These are phyloP conservation scores for Poecile montanus DNA, from an alignment of 2,797 vertebrate species.

Conservation along the genomic window DNA sequence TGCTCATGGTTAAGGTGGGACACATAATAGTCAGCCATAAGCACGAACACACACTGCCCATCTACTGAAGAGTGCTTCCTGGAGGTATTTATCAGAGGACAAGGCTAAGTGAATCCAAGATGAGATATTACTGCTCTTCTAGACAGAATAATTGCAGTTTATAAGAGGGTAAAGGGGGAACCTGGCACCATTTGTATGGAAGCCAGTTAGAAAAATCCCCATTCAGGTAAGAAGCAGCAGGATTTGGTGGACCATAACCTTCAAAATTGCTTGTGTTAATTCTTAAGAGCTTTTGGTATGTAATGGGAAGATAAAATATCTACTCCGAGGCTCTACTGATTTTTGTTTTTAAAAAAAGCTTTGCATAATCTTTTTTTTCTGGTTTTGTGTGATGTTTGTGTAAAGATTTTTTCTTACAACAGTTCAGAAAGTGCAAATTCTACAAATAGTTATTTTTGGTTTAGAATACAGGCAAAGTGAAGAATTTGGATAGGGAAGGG, in stretches of 20 bases:
- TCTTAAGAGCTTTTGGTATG: not conserved
- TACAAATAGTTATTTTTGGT: not conserved
- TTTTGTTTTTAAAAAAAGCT: not conserved
- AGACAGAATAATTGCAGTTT: not conserved
- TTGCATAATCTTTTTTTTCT: not conserved
- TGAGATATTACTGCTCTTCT: not conserved
- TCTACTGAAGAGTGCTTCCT: not conserved
- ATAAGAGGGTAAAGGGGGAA: not conserved
- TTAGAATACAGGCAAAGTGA: not conserved
- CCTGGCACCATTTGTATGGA: not conserved
- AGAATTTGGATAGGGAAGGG: not conserved
- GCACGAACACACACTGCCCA: not conserved
- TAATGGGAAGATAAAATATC: not conserved
- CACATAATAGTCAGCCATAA: not conserved
- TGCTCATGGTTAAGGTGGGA: not conserved
- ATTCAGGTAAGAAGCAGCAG: not conserved
- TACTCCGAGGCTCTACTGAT: not conserved
- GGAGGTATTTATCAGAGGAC: not conserved
- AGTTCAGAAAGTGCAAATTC: not conserved
- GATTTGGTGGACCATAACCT: not conserved
- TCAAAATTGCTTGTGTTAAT: not conserved
- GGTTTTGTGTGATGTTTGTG: not conserved
- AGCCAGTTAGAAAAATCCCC: not conserved
- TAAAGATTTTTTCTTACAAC: not conserved
- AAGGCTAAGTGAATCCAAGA: not conserved